Conservation (phyloP, 35 echinoderm and acorn worm genomes). For the Lytechinus variegatus region DNA sequence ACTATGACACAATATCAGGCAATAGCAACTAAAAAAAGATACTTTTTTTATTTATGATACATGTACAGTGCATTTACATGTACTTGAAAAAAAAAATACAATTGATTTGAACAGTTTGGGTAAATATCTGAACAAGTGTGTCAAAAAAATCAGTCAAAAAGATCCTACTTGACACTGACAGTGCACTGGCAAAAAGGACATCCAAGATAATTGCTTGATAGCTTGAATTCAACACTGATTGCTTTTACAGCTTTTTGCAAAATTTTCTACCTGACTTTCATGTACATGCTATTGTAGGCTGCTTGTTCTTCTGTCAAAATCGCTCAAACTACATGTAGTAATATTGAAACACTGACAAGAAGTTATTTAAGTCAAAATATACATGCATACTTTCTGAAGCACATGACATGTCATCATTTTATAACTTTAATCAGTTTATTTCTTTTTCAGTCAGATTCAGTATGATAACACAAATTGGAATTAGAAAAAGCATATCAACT, state of each 20-base stretch:
- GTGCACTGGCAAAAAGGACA: not conserved
- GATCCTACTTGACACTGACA: not conserved
- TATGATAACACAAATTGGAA: not conserved
- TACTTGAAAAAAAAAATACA: too few species aligned
- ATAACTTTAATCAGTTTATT: not conserved
- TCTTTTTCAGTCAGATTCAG: not conserved
- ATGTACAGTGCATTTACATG: too few species aligned
- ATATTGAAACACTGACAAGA: too few species aligned
- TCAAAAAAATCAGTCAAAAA: not conserved
- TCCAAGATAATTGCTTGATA: not conserved
- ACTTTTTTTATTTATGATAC: too few species aligned
- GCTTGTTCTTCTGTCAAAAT: not conserved
- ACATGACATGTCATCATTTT: too few species aligned
- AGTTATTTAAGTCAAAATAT: too few species aligned
- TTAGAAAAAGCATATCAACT: not conserved
- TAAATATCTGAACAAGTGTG: too few species aligned
- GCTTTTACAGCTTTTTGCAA: not conserved
- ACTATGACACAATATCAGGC: too few species aligned
- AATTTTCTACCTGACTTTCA: not conserved
- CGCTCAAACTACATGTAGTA: not conserved
- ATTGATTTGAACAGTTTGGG: too few species aligned
- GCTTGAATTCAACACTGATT: conserved; percentile 9
- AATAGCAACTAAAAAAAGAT: too few species aligned
- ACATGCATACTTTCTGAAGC: too few species aligned
- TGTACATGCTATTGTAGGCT: not conserved